These are phyloP conservation scores for Tragelaphus strepsiceros DNA, from an alignment of 2,113 vertebrate genomes.

Conservation along the genomic window DNA sequence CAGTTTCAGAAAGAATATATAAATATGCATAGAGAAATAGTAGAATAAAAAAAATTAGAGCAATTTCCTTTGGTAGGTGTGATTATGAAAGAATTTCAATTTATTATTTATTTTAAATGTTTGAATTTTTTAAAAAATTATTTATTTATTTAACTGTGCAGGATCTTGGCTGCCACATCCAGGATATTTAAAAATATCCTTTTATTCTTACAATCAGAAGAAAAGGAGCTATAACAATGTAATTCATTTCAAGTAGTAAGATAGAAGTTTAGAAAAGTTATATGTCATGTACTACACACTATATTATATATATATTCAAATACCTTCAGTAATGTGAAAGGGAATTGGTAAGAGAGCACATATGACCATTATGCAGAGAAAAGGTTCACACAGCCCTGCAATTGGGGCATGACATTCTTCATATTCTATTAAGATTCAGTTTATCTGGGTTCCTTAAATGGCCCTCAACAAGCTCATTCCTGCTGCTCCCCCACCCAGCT, in stretches of 20 bases:
- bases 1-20: too few relatives aligned
- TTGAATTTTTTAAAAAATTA: too few relatives aligned
- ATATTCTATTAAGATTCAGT: constrained; percentile 31
- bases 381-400: background rate
- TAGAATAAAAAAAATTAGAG: too few relatives aligned
- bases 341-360: background rate
- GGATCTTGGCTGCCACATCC: background rate
- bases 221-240: background rate
- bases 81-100: too few relatives aligned
- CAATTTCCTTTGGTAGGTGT: too few relatives aligned
- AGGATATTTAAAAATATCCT: background rate
- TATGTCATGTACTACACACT: background rate
- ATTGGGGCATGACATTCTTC: background rate
- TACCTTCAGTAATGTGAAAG: background rate
- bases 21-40: too few relatives aligned
- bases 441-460: background rate
- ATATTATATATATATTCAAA: background rate
- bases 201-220: background rate
- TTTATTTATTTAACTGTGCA: background rate
- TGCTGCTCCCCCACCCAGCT: background rate
- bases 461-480: background rate
- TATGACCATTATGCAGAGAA: background rate
- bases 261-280: background rate
- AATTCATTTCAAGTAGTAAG: background rate
- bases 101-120: too few relatives aligned